These are phyloP conservation scores for Athene noctua DNA, from an alignment of 2,113 vertebrate genomes.

Conservation along the genomic window DNA sequence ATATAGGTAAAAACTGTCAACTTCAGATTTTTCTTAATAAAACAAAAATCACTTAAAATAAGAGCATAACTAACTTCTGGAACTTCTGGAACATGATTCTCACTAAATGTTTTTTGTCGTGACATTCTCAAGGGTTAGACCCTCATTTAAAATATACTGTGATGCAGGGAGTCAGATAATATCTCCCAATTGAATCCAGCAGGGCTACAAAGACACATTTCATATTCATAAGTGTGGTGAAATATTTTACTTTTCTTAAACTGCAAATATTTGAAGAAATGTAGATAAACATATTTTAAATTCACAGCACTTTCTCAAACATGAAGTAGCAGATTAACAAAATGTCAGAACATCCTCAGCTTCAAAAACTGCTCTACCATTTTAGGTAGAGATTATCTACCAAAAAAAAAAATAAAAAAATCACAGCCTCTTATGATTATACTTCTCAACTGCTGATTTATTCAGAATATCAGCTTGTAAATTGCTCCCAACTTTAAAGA, in stretches of 20 bases:
- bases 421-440: neutral
- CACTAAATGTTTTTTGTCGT: neutral
- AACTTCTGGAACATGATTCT: neutral
- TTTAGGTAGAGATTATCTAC: slow-evolving; percentile 36
- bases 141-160: neutral
- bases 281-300: slow-evolving; percentile 66
- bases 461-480: slow-evolving; percentile 10
- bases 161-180: neutral
- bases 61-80: neutral
- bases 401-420: neutral
- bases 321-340: slow-evolving; percentile 48
- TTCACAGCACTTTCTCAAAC: slow-evolving; percentile 57
- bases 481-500: neutral
- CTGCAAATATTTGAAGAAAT: slow-evolving; percentile 58
- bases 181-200: slow-evolving; percentile 37
- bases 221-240: slow-evolving; percentile 42
- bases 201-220: slow-evolving; percentile 38
- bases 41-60: slow-evolving; percentile 8
- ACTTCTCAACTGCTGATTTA: slow-evolving; percentile 11
- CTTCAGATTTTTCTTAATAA: neutral
- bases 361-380: slow-evolving; percentile 39
- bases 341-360: slow-evolving; percentile 58
- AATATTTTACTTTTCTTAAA: slow-evolving; percentile 59
- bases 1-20: neutral
- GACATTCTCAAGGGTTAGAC: neutral